phyloP scores from a whole-genome alignment of 2,888 invertebrate genomes.

The Agrochola lychnidis region DNA sequence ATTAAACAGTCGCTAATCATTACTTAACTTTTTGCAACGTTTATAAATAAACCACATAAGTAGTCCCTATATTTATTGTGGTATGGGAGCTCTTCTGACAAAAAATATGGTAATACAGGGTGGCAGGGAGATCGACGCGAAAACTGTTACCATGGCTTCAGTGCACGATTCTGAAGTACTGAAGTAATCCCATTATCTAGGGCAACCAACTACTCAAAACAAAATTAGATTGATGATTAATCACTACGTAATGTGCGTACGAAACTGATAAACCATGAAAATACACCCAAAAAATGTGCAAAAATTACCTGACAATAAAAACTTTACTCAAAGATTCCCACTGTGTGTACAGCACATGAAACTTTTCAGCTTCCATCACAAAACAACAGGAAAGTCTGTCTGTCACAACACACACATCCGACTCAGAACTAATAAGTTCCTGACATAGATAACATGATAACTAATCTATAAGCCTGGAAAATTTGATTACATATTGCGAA shows the following conservation, averaged over 20 bases:
- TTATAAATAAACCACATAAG: too few relatives aligned
- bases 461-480: conserved; percentile 57
- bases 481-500: conserved; percentile 37
- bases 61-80: conserved; percentile 1
- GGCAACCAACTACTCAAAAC: conserved; percentile 17
- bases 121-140: too few relatives aligned
- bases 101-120: neutral
- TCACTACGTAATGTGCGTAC: neutral
- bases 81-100: neutral
- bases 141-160: too few relatives aligned
- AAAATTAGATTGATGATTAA: conserved; percentile 15
- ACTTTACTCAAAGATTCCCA: conserved; percentile 72
- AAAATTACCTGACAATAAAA: conserved; percentile 68
- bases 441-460: conserved; percentile 50
- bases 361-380: conserved; percentile 65
- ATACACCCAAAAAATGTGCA: neutral
- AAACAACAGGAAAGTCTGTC: conserved; percentile 10
- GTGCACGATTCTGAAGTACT: neutral
- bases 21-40: too few relatives aligned
- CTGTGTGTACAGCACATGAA: conserved; percentile 74
- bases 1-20: too few relatives aligned
- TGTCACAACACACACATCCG: conserved; percentile 43
- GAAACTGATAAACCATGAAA: conserved; percentile 3
- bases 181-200: conserved; percentile 15
- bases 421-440: conserved; percentile 35